Evolutionary conservation across 2,888 invertebrate genomes (phyloP), one percentile per base, ranked within the genome.

Genomic region (Ormyrus nitidulus): DNA sequence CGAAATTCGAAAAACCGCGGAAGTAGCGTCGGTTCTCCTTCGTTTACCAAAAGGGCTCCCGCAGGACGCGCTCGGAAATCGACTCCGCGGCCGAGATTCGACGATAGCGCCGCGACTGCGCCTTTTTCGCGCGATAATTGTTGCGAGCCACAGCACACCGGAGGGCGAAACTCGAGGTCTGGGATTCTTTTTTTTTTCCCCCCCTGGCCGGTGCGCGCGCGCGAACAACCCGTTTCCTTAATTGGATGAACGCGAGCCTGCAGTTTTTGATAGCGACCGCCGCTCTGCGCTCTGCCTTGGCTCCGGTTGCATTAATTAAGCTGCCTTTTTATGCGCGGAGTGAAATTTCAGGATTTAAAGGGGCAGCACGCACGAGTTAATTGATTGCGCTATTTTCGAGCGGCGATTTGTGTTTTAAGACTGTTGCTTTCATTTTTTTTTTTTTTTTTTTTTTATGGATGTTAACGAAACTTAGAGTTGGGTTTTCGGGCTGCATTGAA

Each of bases 41-140:
- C 34, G 34, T 34, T 34, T 4, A 4, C 34, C 34, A 69, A 65
- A 79, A 79, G 62, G 70, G 53, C 49, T 79, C 79, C 79, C 79
- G 68, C 62, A 74, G 73, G 75, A 79, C 65, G 48, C 78, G 56
- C 46, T 53, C 2, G 5, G 58, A 13, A 77, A 65, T 66, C 34
- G 64, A 70, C 61, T 49, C 9, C 51, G 70, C 51, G 72, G 68
- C 34, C 68, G 77, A 77, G 77, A 77, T 71, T 77, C 65, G 53
- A 34, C 61, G 13, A 48, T 10, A 4, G 9, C 56, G 19, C 19
- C 19, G 19, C 19, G 19, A 19, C 19, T 19, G 19, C 11, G 19
- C 44, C 51, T 49, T 11, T 69, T n/a, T 65, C 51, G 53, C 48
- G 64, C 77, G 80, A 77, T 80, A 80, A 80, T 77, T 77, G 73